Conservation (phyloP, 2,888 invertebrate genomes). For the Catocala fraxini region DNA sequence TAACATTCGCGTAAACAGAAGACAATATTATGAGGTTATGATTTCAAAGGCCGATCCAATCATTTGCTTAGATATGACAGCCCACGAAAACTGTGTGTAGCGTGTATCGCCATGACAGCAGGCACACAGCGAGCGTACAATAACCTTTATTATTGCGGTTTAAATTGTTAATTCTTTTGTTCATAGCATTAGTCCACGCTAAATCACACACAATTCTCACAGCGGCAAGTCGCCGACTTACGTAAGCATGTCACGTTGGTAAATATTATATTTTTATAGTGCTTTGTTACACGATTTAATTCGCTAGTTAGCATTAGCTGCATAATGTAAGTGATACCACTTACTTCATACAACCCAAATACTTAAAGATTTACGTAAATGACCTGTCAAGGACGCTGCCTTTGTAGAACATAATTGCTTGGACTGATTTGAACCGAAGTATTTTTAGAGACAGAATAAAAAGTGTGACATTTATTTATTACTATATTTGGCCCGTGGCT, state of each 20-base stretch:
- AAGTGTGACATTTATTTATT: slow-evolving; percentile 8
- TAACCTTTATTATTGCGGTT: slow-evolving; percentile 10
- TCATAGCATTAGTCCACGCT: slow-evolving; percentile 46
- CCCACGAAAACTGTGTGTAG: too few species aligned
- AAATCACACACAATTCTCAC: slow-evolving; percentile 55
- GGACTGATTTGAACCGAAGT: slow-evolving; percentile 18
- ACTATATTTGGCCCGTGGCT: too few species aligned
- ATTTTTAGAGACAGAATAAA: slow-evolving; percentile 15
- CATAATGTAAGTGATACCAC: slow-evolving; percentile 34
- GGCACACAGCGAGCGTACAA: neutral
- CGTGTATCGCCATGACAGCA: neutral
- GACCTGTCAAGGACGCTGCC: slow-evolving; percentile 46
- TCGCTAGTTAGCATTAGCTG: slow-evolving; percentile 40
- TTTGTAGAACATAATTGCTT: slow-evolving; percentile 27
- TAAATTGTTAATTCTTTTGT: slow-evolving; percentile 54
- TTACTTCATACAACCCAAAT: slow-evolving; percentile 45
- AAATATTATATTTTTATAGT: slow-evolving; percentile 45
- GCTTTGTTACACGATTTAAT: slow-evolving; percentile 48
- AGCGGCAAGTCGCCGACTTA: slow-evolving; percentile 27
- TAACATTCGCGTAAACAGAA: too few species aligned
- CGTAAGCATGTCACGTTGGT: slow-evolving; percentile 48
- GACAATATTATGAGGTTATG: too few species aligned
- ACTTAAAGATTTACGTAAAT: slow-evolving; percentile 40
- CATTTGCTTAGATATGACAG: too few species aligned
- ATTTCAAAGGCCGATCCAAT: too few species aligned